Base-by-base conservation (phyloP, 37 sponge, comb jelly and placozoan species). In the Aphrocallistes beatrix region DNA sequence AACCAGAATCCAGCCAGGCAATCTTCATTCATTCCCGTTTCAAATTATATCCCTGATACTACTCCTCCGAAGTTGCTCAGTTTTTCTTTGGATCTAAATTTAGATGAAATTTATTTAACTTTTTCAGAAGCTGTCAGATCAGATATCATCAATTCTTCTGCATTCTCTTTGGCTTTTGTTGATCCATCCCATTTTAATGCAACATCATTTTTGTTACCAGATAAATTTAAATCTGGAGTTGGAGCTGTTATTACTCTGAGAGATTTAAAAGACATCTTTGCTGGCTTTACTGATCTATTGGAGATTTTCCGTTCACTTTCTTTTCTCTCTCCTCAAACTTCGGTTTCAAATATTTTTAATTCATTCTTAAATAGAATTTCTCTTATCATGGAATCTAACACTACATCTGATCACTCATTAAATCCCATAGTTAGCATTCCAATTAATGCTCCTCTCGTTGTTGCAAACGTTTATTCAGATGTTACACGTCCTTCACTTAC, bases 71-170 rank as follows among this genome's bases (percentile, higher is more conserved):
- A 17, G 37, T 34, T 86, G 10, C 36, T 81, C 21, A 81, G 34
- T 28, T 86, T 86, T 50, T 81, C 86, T 0, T 49, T 86, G 8
- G 86, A 86, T 81, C n/a, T 91, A 51, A 51, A 88, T 60, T 10
- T 81, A 25, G 86, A 85, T 37, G 30, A 38, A 32, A 28, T 91
- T n/a, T 69, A 39, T 0, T 88, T 91, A 36, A 91, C 91, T 47
- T 91, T 91, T 86, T 88, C 88, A 38, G 91, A 91, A 38, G 85
- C 91, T 37, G 86, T 91, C 8, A 60, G 75, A 60, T 19, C 32
- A 60, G 75, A 60, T 30, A 8, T 60, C 34, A 19, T 60, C 34
- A 60, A 60, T 60, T 60, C 75, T 8, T 60, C 75, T 6, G 8
- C 10, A 8, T 60, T 19, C 21, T 60, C 75, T 60, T 32, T 60